Evolutionary conservation across 2,797 vertebrate genomes (phyloP).

Genomic region (Danio albolineatus): DNA sequence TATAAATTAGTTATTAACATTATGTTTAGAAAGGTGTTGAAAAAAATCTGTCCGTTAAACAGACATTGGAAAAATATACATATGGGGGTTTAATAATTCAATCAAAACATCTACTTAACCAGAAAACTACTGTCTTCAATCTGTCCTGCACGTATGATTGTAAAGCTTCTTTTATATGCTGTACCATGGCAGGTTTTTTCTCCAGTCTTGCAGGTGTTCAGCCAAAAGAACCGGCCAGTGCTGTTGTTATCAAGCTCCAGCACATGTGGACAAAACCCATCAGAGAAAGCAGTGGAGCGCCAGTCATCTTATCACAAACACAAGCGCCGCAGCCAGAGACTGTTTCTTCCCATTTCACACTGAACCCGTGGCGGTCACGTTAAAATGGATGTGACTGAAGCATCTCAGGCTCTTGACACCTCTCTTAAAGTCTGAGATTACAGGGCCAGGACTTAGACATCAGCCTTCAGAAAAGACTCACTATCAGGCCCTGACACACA

Average conservation of each 20-base stretch:
- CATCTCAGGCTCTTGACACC: conserved; percentile 45
- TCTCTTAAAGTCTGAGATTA: conserved; percentile 47
- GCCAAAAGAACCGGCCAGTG: conserved; percentile 46
- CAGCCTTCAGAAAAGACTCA: background rate
- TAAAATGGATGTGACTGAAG: conserved; percentile 39
- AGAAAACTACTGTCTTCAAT: background rate
- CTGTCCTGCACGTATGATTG: conserved; percentile 16
- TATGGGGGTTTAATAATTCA: too few relatives aligned
- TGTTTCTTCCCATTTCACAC: conserved; percentile 39
- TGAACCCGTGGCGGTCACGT: conserved; percentile 23
- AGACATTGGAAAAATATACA: too few relatives aligned
- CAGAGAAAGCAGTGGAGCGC: conserved; percentile 71
- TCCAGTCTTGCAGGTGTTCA: conserved; percentile 42
- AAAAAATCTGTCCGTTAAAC: too few relatives aligned
- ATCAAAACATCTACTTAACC: too few relatives aligned
- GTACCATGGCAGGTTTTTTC: background rate
- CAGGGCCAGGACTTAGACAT: conserved; percentile 14
- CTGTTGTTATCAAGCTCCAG: conserved; percentile 73
- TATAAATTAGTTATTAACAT: too few relatives aligned
- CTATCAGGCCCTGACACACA: conserved; percentile 28
- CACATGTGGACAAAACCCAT: conserved; percentile 72
- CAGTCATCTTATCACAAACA: conserved; percentile 68
- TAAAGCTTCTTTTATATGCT: conserved; percentile 19
- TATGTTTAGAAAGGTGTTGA: too few relatives aligned
- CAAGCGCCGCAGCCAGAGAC: conserved; percentile 56